Evolutionary conservation across 1,140 invertebrate species (phyloP), one percentile per base, ranked within the genome.

Genomic region (Tetragnatha versicolor): DNA sequence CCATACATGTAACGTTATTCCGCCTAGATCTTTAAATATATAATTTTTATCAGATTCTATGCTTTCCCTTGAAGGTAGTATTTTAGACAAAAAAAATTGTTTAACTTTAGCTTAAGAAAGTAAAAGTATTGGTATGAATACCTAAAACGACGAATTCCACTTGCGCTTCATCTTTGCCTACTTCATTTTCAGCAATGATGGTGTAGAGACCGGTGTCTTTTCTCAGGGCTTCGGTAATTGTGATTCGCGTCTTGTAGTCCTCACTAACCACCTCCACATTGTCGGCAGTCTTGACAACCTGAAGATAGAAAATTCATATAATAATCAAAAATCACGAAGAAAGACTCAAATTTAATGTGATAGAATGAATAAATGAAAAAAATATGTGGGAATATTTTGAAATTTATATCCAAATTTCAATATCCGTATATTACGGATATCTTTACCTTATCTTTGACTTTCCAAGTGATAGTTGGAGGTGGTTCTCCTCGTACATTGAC

Each of bases 401-500:
- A n/a, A n/a, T n/a, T n/a, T n/a, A n/a, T n/a, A n/a, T n/a, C n/a
- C n/a, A n/a, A n/a, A n/a, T n/a, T n/a, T n/a, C n/a, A n/a, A n/a
- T n/a, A n/a, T n/a, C 39, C 6, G 39, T 9, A 42, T 42, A 17
- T 42, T 9, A 42, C 39, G 22, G 22, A 51, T 51, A n/a, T 51
- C n/a, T 25, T 88, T 83, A 89, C 89, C 80, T 88, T 86, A 17
- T 89, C 90, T 78, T 87, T 87, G 22, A 89, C 90, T 83, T 91
- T 91, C 97, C 97, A 99, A 9, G 91, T 93, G 78, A 95, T 92
- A 80, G 91, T 94, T 79, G 98, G 97, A 81, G 94, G 91, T 1
- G 97, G 97, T 89, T 98, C 95, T 82, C 96, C 98, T 79, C 91
- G 92, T 58, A 98, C 93, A 84, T 98, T 96, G 7, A 98, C 90